phyloP scores from a whole-genome alignment of 2,888 invertebrate genomes.

The Lysandra coridon region DNA sequence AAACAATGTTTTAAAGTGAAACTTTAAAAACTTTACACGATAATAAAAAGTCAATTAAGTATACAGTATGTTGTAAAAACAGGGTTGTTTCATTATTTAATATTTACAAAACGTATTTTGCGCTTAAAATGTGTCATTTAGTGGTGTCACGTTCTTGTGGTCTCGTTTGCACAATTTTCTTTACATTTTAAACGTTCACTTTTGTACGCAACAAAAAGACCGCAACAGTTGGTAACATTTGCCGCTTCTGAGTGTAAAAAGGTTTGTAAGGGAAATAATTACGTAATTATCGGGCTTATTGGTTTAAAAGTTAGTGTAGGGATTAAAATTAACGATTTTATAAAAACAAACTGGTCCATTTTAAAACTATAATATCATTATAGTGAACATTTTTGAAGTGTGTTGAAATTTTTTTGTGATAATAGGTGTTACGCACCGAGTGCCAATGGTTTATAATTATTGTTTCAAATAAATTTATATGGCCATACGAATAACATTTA shows the following conservation, averaged over 20 bases:
- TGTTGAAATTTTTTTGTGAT: too few species aligned
- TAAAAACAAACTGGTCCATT: too few species aligned
- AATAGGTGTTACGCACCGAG: too few species aligned
- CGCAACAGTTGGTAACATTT: conserved; percentile 17
- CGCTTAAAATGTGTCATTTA: conserved; percentile 17
- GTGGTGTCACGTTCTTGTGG: conserved; percentile 15
- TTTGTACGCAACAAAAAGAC: not conserved
- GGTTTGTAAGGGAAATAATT: not conserved
- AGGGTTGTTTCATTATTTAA: not conserved
- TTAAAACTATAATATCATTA: too few species aligned
- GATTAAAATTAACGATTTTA: not conserved
- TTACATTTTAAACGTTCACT: not conserved
- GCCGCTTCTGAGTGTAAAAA: not conserved
- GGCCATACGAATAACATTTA: too few species aligned
- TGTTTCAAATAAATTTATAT: too few species aligned
- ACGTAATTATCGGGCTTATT: not conserved
- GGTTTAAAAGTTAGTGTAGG: not conserved
- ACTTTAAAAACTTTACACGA: too few species aligned
- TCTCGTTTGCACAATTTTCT: conserved; percentile 20
- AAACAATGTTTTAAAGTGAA: too few species aligned
- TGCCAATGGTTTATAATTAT: too few species aligned
- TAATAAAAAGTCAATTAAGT: not conserved
- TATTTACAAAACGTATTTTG: not conserved
- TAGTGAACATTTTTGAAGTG: too few species aligned
- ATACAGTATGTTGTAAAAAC: not conserved